Evolutionary conservation across 2,113 vertebrate genomes (phyloP), one percentile per base, ranked within the genome.

Genomic region (Galemys pyrenaicus): DNA sequence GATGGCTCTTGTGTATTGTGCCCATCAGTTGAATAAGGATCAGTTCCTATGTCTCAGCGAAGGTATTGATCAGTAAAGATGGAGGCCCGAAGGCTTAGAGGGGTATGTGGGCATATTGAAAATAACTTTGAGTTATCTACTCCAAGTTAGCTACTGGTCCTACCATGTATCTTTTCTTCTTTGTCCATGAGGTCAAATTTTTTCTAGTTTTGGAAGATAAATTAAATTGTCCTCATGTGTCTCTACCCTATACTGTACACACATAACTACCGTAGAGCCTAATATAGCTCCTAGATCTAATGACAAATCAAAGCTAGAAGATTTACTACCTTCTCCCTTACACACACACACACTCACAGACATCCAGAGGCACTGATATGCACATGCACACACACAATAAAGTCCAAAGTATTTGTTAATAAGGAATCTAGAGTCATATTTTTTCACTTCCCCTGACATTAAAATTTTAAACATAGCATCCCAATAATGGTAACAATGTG

Each of bases 201-300:
- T 35, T 94, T 77, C 19, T 93, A 58, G 75, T 77, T n/a, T 87
- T 80, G 44, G 87, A 95, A 80, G 30, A 86, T 41, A 13, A 71
- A 78, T 56, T 15, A 87, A 62, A 67, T 44, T 83, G 13, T 73
- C 11, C 37, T 67, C 15, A 73, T 58, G 11, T 49, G 6, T 32
- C n/a, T 6, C 10, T 17, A 64, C 22, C 58, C n/a, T 92, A 67
- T 90, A 13, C 62, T 81, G 7, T 56, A 68, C 35, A 1, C 13
- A n/a, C 9, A 4, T 68, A 82, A 51, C n/a, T 46, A 87, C n/a
- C 44, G 74, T 74, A 65, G 74, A 94, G 9, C 16, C n/a, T 79
- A 46, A 71, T 32, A 32, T 68, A 19, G 26, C 41, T 87, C 19
- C 41, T 37, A 30, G 30, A 20, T 86, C 22, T 46, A 96, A 35